These are phyloP conservation scores for Salticus scenicus DNA, from an alignment of 2,888 invertebrate genomes.

Conservation along the genomic window DNA sequence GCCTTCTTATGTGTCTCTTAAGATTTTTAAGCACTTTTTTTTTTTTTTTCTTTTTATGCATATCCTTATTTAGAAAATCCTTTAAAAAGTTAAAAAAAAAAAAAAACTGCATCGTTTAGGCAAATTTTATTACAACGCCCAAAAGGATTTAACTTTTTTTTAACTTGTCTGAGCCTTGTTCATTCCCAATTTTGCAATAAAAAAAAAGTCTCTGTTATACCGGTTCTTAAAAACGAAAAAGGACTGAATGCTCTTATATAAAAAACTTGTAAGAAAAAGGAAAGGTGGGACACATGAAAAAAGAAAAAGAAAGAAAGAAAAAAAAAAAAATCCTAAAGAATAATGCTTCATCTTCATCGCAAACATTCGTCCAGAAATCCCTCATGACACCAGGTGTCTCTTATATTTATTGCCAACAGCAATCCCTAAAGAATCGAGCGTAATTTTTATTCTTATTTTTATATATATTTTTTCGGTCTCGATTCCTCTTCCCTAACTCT, in stretches of 20 bases:
- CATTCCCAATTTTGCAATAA: not conserved
- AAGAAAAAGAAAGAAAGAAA: too few relatives aligned
- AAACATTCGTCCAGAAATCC: slow-evolving; percentile 62
- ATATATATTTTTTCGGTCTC: slow-evolving; percentile 29
- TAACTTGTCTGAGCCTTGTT: not conserved
- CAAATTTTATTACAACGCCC: slow-evolving; percentile 56
- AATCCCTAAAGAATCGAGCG: slow-evolving; percentile 42
- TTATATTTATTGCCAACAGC: slow-evolving; percentile 65
- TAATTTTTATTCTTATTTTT: slow-evolving; percentile 33
- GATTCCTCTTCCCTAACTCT: slow-evolving; percentile 52
- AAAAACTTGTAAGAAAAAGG: slow-evolving; percentile 24
- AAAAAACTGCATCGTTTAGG: slow-evolving; percentile 37
- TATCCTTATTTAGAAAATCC: not conserved
- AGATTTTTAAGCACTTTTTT: not conserved
- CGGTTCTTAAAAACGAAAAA: slow-evolving; percentile 6
- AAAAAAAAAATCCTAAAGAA: slow-evolving; percentile 22
- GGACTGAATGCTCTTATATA: slow-evolving; percentile 34
- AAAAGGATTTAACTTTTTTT: slow-evolving; percentile 23
- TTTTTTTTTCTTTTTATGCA: not conserved
- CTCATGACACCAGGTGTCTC: slow-evolving; percentile 68
- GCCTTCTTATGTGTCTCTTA: not conserved
- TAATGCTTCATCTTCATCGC: slow-evolving; percentile 63
- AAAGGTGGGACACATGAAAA: slow-evolving; percentile 23
- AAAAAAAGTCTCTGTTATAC: slow-evolving; percentile 1
- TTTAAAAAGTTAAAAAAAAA: not conserved